Conservation (phyloP, 2,888 invertebrate species). For the Idaea straminata region DNA sequence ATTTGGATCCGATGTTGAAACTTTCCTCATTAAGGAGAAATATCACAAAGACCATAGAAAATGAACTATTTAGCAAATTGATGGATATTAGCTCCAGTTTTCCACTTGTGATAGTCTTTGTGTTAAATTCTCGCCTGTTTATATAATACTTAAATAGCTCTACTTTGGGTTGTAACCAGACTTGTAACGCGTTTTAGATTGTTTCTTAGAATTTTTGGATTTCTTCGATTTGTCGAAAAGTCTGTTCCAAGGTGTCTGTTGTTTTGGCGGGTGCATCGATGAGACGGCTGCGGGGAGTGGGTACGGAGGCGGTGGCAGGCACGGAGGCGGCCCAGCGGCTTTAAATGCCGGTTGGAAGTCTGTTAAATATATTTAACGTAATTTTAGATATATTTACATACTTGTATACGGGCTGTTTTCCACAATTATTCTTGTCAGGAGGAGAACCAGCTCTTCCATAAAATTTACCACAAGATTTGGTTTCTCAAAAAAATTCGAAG, state of each 20-base stretch:
- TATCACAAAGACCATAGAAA: too few species aligned
- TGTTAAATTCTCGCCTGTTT: not conserved
- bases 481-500: not conserved
- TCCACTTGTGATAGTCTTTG: too few species aligned
- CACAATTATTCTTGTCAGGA: not conserved
- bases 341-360: conserved; percentile 13
- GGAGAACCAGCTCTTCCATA: too few species aligned
- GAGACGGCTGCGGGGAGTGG: conserved; percentile 15
- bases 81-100: too few species aligned
- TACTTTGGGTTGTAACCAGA: not conserved
- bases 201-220: not conserved
- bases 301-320: conserved; percentile 18
- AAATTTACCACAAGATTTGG: not conserved
- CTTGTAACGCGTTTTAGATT: not conserved
- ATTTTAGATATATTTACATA: not conserved
- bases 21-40: too few species aligned
- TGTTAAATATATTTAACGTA: conserved; percentile 15
- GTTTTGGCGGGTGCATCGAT: conserved; percentile 16
- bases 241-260: conserved; percentile 20
- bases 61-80: too few species aligned
- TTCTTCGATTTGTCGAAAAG: conserved; percentile 16
- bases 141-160: conserved; percentile 4
- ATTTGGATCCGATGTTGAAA: too few species aligned
- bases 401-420: too few species aligned
- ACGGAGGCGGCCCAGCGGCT: conserved; percentile 11